Conservation (phyloP, 1,140 invertebrate species). For the Achatina immaculata region DNA sequence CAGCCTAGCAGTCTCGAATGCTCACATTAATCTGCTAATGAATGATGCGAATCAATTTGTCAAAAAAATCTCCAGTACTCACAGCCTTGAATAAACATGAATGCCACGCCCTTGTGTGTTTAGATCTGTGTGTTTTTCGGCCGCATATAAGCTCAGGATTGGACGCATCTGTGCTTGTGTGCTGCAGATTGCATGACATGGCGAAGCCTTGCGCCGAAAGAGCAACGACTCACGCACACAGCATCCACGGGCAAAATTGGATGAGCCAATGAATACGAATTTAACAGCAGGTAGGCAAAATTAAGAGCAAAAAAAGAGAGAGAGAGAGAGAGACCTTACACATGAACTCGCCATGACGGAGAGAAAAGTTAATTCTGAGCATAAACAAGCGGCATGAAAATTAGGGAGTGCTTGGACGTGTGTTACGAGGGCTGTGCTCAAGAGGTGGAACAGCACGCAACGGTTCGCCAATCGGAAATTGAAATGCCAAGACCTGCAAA, state of each 20-base stretch:
- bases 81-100: no score
- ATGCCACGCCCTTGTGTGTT: no score
- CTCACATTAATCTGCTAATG: conserved; percentile 6
- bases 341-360: not conserved
- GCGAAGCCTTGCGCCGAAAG: no score
- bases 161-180: conserved; percentile 1
- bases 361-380: not conserved
- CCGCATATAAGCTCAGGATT: not conserved
- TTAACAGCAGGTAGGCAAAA: not conserved
- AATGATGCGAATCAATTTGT: not conserved
- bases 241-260: no score
- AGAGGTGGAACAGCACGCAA: no score
- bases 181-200: no score
- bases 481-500: no score
- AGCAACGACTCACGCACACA: no score
- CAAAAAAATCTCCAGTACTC: no score
- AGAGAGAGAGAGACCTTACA: not conserved
- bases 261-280: no score
- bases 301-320: not conserved
- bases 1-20: not conserved
- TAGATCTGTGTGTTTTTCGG: no score
- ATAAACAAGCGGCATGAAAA: not conserved
- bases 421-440: not conserved
- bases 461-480: no score
- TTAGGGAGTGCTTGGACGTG: not conserved